A percentile compares a stretch with the other conserved stretches of the same genome.
Evolutionary conservation across 2,888 invertebrate genomes (phyloP).

Genomic region (Harmothoe impar): DNA sequence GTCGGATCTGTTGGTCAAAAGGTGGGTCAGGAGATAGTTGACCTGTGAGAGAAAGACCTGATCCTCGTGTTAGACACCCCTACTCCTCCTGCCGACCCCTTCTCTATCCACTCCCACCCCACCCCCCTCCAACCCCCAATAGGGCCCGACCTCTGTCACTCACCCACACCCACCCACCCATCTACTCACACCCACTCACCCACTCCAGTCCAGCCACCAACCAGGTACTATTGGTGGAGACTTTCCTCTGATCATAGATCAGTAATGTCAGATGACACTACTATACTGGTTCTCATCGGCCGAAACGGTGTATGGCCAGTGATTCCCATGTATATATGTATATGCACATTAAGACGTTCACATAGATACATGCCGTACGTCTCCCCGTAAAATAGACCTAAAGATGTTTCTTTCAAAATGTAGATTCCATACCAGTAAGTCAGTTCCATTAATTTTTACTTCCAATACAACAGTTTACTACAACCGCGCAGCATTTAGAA

Average conservation of each 20-base stretch:
- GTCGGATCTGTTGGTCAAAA: constrained; percentile 9
- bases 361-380: neutral
- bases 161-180: neutral
- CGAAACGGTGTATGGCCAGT: too few relatives aligned
- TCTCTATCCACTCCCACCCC: neutral
- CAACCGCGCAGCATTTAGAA: neutral
- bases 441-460: too few relatives aligned
- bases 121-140: neutral
- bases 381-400: neutral
- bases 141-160: neutral
- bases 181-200: neutral
- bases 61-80: neutral
- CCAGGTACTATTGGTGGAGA: neutral
- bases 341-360: neutral
- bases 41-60: neutral
- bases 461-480: too few relatives aligned
- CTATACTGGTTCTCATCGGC: too few relatives aligned
- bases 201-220: neutral
- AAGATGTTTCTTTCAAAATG: too few relatives aligned
- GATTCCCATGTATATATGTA: neutral
- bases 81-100: neutral
- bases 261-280: too few relatives aligned
- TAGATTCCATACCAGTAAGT: too few relatives aligned
- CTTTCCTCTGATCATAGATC: too few relatives aligned
- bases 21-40: constrained; percentile 9